Base-by-base conservation (phyloP, 2,888 invertebrate genomes). In the Tethea ocularis region DNA sequence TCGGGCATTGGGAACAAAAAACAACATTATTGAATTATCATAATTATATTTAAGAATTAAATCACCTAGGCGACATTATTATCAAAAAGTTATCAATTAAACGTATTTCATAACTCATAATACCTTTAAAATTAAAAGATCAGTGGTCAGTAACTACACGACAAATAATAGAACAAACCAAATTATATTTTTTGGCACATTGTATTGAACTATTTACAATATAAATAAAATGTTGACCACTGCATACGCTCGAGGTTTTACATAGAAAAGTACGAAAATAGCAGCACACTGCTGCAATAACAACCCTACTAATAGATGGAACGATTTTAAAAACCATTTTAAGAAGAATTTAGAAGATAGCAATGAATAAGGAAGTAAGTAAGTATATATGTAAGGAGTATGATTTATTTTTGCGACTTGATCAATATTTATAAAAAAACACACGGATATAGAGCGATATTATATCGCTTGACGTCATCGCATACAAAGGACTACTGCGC, bases 1-100 rank as follows among this genome's bases (percentile, higher is more conserved):
- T 46, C 10, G n/a, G 38, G 3, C 15, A 3, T 10, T 38, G 46
- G 46, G 3, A 46, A 10, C 1, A 7, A 10, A 20, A 59, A 58
- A 53, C 59, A 57, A 61, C 52, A 62, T 56, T 52, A 5, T n/a
- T 51, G 41, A 53, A 52, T 56, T 55, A 52, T 33, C 61, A 26
- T 61, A 54, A 74, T 75, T 72, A 72, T 75, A 74, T 75, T 71
- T 69, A 75, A 75, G 74, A 72, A 74, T 75, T 22, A 54, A 10
- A 29, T 22, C 29, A 54, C 36, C 20, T 54, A 17, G 23, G 22
- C 54, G 33, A 54, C 33, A 33, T 33, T 33, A 53, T 17, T 53
- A 53, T 24, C 22, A 24, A 22, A 54, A 54, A 22, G 36, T 63
- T 59, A 59, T 66, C 29, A 64, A 61, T 60, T 52, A 63, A 68